phyloP scores from a whole-genome alignment of 2,888 invertebrate genomes.

The Labia minor region DNA sequence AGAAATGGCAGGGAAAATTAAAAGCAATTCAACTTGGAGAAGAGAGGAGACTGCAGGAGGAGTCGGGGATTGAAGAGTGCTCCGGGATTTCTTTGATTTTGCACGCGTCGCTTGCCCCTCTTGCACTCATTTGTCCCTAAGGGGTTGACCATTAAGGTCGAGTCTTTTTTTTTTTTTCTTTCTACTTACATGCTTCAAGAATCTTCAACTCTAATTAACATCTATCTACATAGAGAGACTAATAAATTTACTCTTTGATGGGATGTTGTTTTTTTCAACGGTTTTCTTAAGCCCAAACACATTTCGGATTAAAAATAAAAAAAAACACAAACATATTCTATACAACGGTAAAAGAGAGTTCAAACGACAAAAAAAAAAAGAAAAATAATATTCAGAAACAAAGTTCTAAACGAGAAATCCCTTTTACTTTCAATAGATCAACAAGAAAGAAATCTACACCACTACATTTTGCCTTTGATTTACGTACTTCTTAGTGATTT shows the following conservation, averaged over 20 bases:
- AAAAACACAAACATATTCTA: too few relatives aligned
- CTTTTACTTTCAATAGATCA: too few relatives aligned
- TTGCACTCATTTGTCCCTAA: constrained; percentile 13
- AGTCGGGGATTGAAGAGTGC: not conserved
- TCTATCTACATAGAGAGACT: constrained; percentile 13
- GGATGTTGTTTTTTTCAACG: not conserved
- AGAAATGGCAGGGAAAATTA: constrained; percentile 45
- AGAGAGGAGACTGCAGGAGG: not conserved
- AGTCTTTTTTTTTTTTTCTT: not conserved
- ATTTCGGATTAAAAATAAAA: too few relatives aligned
- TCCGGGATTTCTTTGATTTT: constrained; percentile 13
- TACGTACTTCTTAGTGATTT: too few relatives aligned
- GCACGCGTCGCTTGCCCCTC: constrained; percentile 13
- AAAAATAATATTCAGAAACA: too few relatives aligned
- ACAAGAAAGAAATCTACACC: too few relatives aligned
- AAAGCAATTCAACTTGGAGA: constrained; percentile 38
- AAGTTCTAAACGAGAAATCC: too few relatives aligned
- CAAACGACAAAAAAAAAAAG: too few relatives aligned
- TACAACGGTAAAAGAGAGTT: too few relatives aligned
- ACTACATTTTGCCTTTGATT: too few relatives aligned
- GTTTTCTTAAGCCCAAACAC: not conserved
- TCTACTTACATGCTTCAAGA: constrained; percentile 13
- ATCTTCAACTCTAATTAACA: constrained; percentile 13
- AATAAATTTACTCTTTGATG: constrained; percentile 5
- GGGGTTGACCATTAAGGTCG: constrained; percentile 13